Evolutionary conservation across 1,140 invertebrate genomes (phyloP).

Genomic region (Drosophila chauvacae): DNA sequence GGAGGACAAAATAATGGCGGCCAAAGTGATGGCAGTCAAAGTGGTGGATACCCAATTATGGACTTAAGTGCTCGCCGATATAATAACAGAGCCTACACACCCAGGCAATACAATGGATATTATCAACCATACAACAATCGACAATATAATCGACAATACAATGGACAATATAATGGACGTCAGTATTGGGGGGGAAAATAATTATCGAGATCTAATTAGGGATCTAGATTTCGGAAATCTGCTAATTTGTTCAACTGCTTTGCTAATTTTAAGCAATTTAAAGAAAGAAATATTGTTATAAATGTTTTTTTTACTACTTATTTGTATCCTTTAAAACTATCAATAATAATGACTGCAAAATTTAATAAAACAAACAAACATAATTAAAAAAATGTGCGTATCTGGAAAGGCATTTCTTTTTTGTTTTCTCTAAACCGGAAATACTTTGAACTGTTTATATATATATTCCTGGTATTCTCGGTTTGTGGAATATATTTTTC

Average conservation of each 20-base stretch:
- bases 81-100: neutral
- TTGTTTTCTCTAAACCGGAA: neutral
- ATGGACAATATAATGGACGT: neutral
- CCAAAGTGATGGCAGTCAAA: neutral
- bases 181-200: neutral
- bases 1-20: neutral
- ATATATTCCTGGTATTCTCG: neutral
- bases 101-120: neutral
- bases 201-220: neutral
- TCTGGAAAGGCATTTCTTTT: neutral
- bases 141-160: neutral
- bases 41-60: slow-evolving; percentile 6
- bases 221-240: no score
- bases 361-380: neutral
- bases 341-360: neutral
- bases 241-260: no score
- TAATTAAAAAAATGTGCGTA: neutral
- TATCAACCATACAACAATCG: neutral
- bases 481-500: neutral
- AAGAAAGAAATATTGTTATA: neutral
- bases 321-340: neutral
- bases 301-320: neutral
- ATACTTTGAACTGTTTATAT: neutral
- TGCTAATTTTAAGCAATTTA: neutral
- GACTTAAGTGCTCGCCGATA: slow-evolving; percentile 4